Evolutionary conservation across 2,797 vertebrate species (phyloP), one percentile per base, ranked within the genome.

Genomic region (Amniataba percoides): DNA sequence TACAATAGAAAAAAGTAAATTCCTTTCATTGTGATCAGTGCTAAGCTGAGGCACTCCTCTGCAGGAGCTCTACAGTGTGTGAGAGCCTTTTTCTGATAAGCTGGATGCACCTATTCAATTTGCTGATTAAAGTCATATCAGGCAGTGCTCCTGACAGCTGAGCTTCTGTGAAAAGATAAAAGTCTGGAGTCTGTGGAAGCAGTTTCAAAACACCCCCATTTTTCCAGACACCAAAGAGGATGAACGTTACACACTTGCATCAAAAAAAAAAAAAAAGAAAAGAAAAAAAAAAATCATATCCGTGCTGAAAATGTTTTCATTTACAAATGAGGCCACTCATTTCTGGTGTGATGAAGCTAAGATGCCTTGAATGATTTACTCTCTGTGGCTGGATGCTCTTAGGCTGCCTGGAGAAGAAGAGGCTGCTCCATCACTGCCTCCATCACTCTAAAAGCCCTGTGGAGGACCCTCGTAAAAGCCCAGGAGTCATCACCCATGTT

Each of bases 321-420:
- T 91, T 76, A 34, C 80, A 81, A 86, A 87, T 64, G 68, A 78
- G 78, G 75, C 67, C 36, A 55, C 78, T 77, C 45, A 25, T 80
- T 71, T 82, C 71, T 68, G 48, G 42, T 39, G 71, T 62, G 78
- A 85, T 85, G 77, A 80, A 71, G 74, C 66, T 66, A 19, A 80
- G 68, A 63, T 27, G 36, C 27, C 60, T 75, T 75, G 57, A 82
- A 65, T 13, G 19, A 90, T 97, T 95, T 95, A 96, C 94, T 92
- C 94, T 63, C 16, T 82, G 94, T 95, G 95, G 94, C 96, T 96
- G 82, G 94, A 92, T 0, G 95, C 94, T 65, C 95, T 94, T 89
- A 60, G 94, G 94, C 66, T 95, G 95, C 59, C 87, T 93, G 57
- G 92, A 94, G 74, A 95, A 76, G 77, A 94, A 95, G 57, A 95